These are phyloP conservation scores for Tigriopus japonicus DNA, from an alignment of 1,140 invertebrate genomes.

Conservation along the genomic window DNA sequence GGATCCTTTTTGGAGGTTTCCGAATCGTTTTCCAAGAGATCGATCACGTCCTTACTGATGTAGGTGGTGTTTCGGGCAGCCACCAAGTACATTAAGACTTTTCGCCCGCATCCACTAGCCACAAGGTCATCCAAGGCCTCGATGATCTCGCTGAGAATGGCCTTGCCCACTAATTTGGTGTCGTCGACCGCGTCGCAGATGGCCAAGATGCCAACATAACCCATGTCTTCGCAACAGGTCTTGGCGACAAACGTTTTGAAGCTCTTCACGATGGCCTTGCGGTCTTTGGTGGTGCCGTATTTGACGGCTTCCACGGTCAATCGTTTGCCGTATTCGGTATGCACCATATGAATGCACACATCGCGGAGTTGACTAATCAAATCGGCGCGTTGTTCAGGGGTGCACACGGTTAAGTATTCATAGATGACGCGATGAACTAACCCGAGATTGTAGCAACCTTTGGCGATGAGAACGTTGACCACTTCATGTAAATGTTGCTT, in stretches of 20 bases:
- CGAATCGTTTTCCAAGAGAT: conserved; percentile 30
- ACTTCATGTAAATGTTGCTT: conserved; percentile 29
- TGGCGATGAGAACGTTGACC: conserved; percentile 29
- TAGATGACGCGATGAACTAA: conserved; percentile 53
- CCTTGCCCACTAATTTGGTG: conserved; percentile 68
- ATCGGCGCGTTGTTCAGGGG: conserved; percentile 40
- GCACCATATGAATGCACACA: conserved; percentile 51
- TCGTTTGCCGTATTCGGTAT: conserved; percentile 58
- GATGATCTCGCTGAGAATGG: conserved; percentile 40
- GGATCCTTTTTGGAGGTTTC: conserved; percentile 53
- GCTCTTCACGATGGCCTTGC: conserved; percentile 43
- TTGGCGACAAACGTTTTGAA: conserved; percentile 64
- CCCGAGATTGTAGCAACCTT: conserved; percentile 30
- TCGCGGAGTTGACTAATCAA: conserved; percentile 48
- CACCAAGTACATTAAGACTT: conserved; percentile 57
- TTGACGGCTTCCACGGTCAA: conserved; percentile 64
- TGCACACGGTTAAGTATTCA: conserved; percentile 56
- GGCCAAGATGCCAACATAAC: conserved; percentile 57
- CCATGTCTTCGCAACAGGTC: conserved; percentile 63
- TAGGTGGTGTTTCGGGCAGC: conserved; percentile 48
- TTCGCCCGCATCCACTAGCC: conserved; percentile 37
- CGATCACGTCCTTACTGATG: conserved; percentile 50
- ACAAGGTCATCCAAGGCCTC: conserved; percentile 48
- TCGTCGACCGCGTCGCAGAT: conserved; percentile 82
- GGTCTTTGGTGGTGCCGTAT: conserved; percentile 53